A percentile compares a stretch with the other conserved stretches of the same genome.
These are phyloP conservation scores for Alosa alosa DNA, from an alignment of 2,113 vertebrate genomes.

Conservation along the genomic window DNA sequence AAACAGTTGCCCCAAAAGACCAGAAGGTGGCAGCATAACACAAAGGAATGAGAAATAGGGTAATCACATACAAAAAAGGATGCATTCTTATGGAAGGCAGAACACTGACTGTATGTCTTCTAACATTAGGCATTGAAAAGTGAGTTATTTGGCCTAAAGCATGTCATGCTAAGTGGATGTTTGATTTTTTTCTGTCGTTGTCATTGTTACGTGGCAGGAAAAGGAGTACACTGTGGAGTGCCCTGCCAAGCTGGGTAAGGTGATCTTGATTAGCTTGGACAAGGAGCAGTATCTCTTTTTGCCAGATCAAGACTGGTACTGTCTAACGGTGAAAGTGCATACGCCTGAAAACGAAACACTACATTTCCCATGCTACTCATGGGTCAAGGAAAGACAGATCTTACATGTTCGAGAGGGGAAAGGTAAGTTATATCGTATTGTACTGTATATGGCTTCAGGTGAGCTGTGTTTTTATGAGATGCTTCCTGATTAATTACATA, in stretches of 20 bases:
- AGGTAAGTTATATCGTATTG: constrained; percentile 49
- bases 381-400: constrained; percentile 58
- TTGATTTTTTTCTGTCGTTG: neutral
- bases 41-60: too few species aligned
- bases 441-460: neutral
- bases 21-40: too few species aligned
- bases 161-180: neutral
- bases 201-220: constrained; percentile 38
- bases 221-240: constrained; percentile 50
- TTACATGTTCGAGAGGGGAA: constrained; percentile 61
- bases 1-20: too few species aligned
- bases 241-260: constrained; percentile 49
- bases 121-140: neutral
- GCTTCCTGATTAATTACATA: neutral
- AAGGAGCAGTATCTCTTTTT: constrained; percentile 51
- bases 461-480: neutral
- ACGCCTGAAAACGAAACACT: constrained; percentile 52
- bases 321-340: constrained; percentile 57
- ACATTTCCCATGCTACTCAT: constrained; percentile 68
- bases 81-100: too few species aligned
- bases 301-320: constrained; percentile 68
- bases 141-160: neutral
- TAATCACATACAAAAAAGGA: too few species aligned
- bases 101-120: too few species aligned
- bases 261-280: constrained; percentile 62